Evolutionary conservation across 2,888 invertebrate species (phyloP), one percentile per base, ranked within the genome.

Genomic region (Hesperia comma): DNA sequence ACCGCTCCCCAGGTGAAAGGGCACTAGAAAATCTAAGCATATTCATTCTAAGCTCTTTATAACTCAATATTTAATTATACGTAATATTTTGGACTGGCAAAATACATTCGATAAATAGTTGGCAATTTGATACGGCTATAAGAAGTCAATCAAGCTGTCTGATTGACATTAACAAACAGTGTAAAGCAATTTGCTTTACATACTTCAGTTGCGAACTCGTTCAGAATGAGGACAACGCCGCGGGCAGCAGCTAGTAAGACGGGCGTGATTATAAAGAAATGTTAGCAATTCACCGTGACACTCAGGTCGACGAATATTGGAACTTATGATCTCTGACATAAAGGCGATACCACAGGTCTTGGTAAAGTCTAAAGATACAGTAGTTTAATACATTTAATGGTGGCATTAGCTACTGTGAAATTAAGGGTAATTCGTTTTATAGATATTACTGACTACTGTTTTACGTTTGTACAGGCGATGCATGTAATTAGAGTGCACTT

Each of bases 371-470:
- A 1, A 53, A 40, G 21, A 54, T 33, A 63, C 55, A 61, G 32
- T 62, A 58, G 40, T 61, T 70, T 70, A 71, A 69, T 75, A 73
- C 72, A 74, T 71, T 73, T 77, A 76, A 77, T 76, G 72, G 70
- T 71, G 68, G 69, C 73, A 69, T 71, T 74, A 74, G 73, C 75
- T 79, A 74, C 76, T 79, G 75, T 78, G 79, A 81, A 85, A 86
- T 86, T 85, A 86, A 84, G 84, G 83, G 80, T 81, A 83, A 80
- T 80, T 72, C 74, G 71, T 80, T 84, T 85, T 85, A 86, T 81
- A 77, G 75, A 72, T 69, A 72, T 74, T 74, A 75, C 74, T 79
- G 43, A 60, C 54, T 58, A 79, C 80, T 80, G 81, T 79, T 80
- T 80, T 75, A 79, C 75, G 70, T 70, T 49, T 10, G 19, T 51